A percentile compares a stretch with the other conserved stretches of the same genome.
Conservation (phyloP, 1,140 invertebrate species). For the Listronotus oregonensis region DNA sequence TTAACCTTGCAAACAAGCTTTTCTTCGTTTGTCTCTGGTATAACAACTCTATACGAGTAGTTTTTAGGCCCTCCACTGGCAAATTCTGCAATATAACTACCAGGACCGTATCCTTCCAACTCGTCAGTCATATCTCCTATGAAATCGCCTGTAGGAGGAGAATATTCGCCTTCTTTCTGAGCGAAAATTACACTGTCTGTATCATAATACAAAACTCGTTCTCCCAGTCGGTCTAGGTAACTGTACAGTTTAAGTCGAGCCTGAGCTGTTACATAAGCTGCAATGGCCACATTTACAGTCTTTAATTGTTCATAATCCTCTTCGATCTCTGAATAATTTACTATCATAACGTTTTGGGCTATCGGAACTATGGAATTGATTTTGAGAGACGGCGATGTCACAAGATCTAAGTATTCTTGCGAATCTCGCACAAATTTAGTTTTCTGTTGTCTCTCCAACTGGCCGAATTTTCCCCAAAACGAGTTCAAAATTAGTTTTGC, state of each 20-base stretch:
- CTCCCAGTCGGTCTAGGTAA: constrained; percentile 39
- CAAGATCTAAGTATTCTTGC: constrained; percentile 20
- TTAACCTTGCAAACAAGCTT: too few relatives aligned
- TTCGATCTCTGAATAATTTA: constrained; percentile 37
- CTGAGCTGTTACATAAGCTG: constrained; percentile 51
- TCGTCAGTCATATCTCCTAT: too few relatives aligned
- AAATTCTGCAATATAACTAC: too few relatives aligned
- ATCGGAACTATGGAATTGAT: constrained; percentile 36
- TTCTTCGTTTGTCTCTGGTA: too few relatives aligned
- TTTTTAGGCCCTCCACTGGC: too few relatives aligned
- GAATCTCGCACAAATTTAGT: constrained; percentile 14
- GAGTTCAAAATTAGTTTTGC: constrained; percentile 52
- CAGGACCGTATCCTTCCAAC: too few relatives aligned
- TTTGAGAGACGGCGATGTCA: constrained; percentile 43
- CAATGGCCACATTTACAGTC: constrained; percentile 49
- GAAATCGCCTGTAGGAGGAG: too few relatives aligned
- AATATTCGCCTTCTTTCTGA: too few relatives aligned
- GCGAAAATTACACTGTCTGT: too few relatives aligned
- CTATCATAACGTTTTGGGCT: constrained; percentile 42
- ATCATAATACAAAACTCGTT: constrained; percentile 37
- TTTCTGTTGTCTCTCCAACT: constrained; percentile 13
- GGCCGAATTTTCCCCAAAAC: constrained; percentile 32
- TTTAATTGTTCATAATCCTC: constrained; percentile 7
- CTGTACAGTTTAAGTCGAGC: constrained; percentile 51
- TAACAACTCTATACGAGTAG: too few relatives aligned